A percentile compares a stretch with the other conserved stretches of the same genome.
Evolutionary conservation across 2,797 vertebrate species (phyloP).

Genomic region (Rhincodon typus): DNA sequence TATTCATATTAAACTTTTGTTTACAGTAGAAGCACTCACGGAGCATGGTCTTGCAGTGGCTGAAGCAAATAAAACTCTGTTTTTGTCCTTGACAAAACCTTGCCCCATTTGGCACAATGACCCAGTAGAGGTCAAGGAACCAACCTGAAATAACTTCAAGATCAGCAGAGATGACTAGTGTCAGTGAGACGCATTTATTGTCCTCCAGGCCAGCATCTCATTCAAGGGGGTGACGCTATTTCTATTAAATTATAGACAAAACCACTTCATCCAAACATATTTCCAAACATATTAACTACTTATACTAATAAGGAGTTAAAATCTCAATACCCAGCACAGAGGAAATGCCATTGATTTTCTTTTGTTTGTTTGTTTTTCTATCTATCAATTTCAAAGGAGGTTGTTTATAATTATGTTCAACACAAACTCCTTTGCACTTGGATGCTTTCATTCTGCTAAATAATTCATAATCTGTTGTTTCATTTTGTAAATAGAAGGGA

Average conservation of each 20-base stretch:
- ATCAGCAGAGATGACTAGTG: not conserved
- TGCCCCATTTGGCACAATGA: not conserved
- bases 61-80: not conserved
- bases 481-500: not conserved
- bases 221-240: not conserved
- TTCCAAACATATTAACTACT: not conserved
- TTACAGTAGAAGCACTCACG: not conserved
- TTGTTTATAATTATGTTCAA: not conserved
- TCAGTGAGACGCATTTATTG: not conserved
- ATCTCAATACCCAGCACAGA: not conserved
- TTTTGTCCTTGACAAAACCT: not conserved
- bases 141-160: not conserved
- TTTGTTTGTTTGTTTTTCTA: not conserved
- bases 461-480: not conserved
- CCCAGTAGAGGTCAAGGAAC: not conserved
- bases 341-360: not conserved
- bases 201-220: not conserved
- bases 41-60: not conserved
- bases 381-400: not conserved
- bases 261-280: not conserved
- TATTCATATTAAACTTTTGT: not conserved
- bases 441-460: not conserved
- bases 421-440: not conserved
- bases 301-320: not conserved
- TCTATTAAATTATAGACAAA: not conserved